Conservation (phyloP, 2,888 invertebrate species). For the Linnaemya vulpina region DNA sequence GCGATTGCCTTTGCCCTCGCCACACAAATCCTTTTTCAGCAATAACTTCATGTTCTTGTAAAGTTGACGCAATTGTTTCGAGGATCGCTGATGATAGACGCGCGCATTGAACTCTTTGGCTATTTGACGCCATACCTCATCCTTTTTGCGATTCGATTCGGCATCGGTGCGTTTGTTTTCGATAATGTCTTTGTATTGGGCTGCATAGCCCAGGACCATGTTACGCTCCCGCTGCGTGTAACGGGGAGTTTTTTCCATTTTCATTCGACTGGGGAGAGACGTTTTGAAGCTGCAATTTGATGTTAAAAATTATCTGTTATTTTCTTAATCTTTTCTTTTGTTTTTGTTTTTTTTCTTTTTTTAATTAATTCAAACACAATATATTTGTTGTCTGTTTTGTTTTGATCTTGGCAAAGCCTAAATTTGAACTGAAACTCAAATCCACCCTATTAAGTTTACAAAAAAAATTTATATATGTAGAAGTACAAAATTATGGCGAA, state of each 20-base stretch:
- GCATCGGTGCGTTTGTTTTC: slow-evolving; percentile 83
- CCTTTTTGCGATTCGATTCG: slow-evolving; percentile 82
- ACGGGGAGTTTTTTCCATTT: slow-evolving; percentile 83
- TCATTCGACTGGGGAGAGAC: slow-evolving; percentile 81
- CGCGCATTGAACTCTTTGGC: slow-evolving; percentile 82
- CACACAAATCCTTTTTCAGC: slow-evolving; percentile 82
- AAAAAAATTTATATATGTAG: too few species aligned
- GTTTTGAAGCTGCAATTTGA: slow-evolving; percentile 79
- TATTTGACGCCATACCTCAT: slow-evolving; percentile 82
- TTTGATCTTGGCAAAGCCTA: slow-evolving; percentile 72
- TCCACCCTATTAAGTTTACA: slow-evolving; percentile 59
- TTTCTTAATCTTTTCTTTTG: too few species aligned
- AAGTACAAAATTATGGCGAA: slow-evolving; percentile 4
- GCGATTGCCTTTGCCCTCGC: slow-evolving; percentile 80
- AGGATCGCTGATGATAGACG: slow-evolving; percentile 82
- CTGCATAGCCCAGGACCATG: slow-evolving; percentile 82
- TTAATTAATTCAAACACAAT: slow-evolving; percentile 11
- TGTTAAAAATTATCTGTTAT: not conserved
- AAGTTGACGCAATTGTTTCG: slow-evolving; percentile 82
- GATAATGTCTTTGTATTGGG: slow-evolving; percentile 82
- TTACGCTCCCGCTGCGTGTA: slow-evolving; percentile 82
- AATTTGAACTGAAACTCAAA: slow-evolving; percentile 72
- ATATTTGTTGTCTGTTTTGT: not conserved
- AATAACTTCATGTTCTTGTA: slow-evolving; percentile 83
- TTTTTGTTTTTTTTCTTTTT: too few species aligned